Evolutionary conservation across 2,888 invertebrate genomes (phyloP), one percentile per base, ranked within the genome.

Genomic region (Hoplodrina ambigua): DNA sequence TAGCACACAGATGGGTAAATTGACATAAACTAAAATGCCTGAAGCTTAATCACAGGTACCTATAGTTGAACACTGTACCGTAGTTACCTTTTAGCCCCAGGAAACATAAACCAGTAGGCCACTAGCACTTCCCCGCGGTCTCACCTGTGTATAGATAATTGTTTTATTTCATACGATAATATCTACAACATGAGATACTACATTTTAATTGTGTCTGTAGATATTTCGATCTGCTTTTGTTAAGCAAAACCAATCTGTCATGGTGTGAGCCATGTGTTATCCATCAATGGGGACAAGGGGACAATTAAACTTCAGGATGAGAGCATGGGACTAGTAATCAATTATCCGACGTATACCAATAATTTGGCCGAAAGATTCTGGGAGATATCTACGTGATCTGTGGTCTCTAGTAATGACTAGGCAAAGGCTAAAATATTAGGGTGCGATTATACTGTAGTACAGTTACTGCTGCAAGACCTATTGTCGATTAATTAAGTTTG

Each of bases 301-400:
- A 80, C 70, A 80, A 86, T 86, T 80, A 87, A 30, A 75, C 17
- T 44, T 62, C 62, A 58, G 11, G 69, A 73, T 72, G 64, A 52
- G 59, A 62, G 74, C 58, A 69, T 59, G 63, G 64, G 46, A 52
- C 44, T 33, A 60, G 78, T 87, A 85, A 86, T 86, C 81, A 82
- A 78, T 86, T 83, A 81, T 69, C 46, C 44, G 69, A 75, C 72
- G 75, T 56, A 58, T 20, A 71, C 59, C 70, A 81, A 58, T 58
- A 69, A 65, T 61, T 72, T 20, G 41, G 13, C 25, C 15, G 11
- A 41, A 63, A 54, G 56, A 58, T 80, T 63, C 52, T 53, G 20
- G 19, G n/a, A 54, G 78, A 78, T 78, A 77, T 13, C n/a, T n/a
- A n/a, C n/a, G 59, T 17, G 56, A n/a, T 50, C 20, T 53, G 19